Evolutionary conservation across 2,113 vertebrate genomes (phyloP), one percentile per base, ranked within the genome.

Genomic region (Lethenteron camtschaticum): DNA sequence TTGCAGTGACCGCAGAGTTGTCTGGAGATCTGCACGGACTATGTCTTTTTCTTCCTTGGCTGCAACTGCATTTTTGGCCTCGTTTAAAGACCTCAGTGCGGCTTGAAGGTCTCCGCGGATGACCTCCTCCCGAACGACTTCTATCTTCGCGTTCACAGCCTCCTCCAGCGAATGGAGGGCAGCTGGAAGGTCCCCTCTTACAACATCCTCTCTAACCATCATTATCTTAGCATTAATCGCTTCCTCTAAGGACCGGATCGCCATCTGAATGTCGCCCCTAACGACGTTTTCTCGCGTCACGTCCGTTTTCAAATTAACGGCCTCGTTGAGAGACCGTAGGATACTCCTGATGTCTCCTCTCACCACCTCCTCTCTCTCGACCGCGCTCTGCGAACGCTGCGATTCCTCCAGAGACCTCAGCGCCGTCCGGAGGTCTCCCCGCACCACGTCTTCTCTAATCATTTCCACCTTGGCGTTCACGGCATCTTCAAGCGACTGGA

Each of bases 331-430:
- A 41, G 41, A 41, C 41, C 41, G 7, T 41, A 41, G 41, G 41
- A 41, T 41, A 41, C 41, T 41, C 5, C 41, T 83, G 75, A 91
- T 81, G 79, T 94, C 85, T 70, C 86, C 87, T 59, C 74, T 77
- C 71, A 88, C 74, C 75, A 91, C 79, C 74, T 88, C 84, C 77
- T 88, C 87, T 73, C 81, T 89, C 76, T 86, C 81, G 71, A 79
- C 57, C 60, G 74, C 77, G 71, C 76, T 78, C 66, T 77, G 78
- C 70, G 72, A 79, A 41, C 41, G 41, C 63, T 66, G 63, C 9
- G 24, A 16, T 66, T 66, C 24, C 63, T 66, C 63, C 41, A 41
- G 41, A 41, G 41, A 41, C 41, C 41, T 41, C 41, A 41, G 41
- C 41, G 41, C 41, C 41, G 41, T 41, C 41, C 41, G 41, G 70